Evolutionary conservation across 2,797 vertebrate genomes (phyloP), one percentile per base, ranked within the genome.

Genomic region (Champsocephalus gunnari): DNA sequence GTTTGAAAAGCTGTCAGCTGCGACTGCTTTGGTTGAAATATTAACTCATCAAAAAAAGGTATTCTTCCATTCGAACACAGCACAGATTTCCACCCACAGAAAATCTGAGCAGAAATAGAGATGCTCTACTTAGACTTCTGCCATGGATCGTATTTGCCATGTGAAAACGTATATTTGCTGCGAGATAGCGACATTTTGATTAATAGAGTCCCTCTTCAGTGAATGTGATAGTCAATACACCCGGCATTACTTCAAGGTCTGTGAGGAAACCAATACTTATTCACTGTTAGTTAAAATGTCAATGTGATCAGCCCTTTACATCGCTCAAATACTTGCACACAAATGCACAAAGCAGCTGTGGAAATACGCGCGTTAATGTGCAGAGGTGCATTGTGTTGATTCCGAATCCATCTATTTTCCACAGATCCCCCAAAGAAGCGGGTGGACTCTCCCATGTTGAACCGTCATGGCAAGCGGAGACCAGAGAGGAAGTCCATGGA

Each of bases 401-500:
- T 77, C 62, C 38, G 4, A 65, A 38, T 76, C 13, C 0, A 13
- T 57, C 1, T 53, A 13, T 57, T 51, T 9, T 0, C 3, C 12
- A 4, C 88, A 92, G 95, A 95, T 88, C 95, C 95, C 24, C 95
- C 95, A 5, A 93, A 77, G 90, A 99, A 99, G 92, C 95, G 98
- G 0, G 98, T 99, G 88, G 98, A 99, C 91, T 99, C 98, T 9
- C 98, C 98, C 0, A 98, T 99, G 97, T 91, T 99, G 92, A 99
- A 97, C 82, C 96, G 98, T 75, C 98, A 99, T 0, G 97, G 97
- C 82, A 99, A 99, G 93, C 93, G 98, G 89, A 96, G 98, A 84
- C 98, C 98, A 0, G 98, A 99, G 84, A 95, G 98, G 87, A 99
- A 99, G 91, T 99, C 98, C 16, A 99, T 99, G 98, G 98, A 99